phyloP scores from a whole-genome alignment of 2,888 invertebrate species.

The Idaea biselata region DNA sequence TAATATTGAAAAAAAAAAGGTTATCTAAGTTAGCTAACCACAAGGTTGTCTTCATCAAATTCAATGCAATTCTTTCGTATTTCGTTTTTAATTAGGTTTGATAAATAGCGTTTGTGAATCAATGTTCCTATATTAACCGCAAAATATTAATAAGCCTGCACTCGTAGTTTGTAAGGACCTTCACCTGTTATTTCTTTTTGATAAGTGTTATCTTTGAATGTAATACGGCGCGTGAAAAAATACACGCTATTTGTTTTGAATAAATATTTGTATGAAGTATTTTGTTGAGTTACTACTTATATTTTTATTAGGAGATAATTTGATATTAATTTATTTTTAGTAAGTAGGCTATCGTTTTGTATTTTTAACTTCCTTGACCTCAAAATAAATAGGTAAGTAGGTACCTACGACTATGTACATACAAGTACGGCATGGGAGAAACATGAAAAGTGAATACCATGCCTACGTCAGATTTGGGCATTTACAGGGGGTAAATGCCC shows the following conservation, averaged over 20 bases:
- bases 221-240: slow-evolving; percentile 12
- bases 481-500: too few relatives aligned
- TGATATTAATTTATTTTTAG: background rate
- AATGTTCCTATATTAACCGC: slow-evolving; percentile 37
- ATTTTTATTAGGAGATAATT: slow-evolving; percentile 5
- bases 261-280: slow-evolving; percentile 14
- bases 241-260: slow-evolving; percentile 4
- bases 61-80: slow-evolving; percentile 34
- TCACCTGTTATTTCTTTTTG: slow-evolving; percentile 35
- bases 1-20: slow-evolving; percentile 41
- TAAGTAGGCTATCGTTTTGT: background rate
- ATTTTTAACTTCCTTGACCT: background rate
- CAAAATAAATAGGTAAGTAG: background rate
- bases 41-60: slow-evolving; percentile 43
- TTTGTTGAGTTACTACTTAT: background rate
- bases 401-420: background rate
- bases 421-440: too few relatives aligned
- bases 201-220: slow-evolving; percentile 26
- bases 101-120: slow-evolving; percentile 30
- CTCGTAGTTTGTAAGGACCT: slow-evolving; percentile 32
- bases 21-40: slow-evolving; percentile 12
- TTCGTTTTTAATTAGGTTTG: slow-evolving; percentile 37
- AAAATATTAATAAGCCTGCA: slow-evolving; percentile 38
- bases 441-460: too few relatives aligned
- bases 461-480: too few relatives aligned